These are phyloP conservation scores for Temnothorax rugatulus DNA, from an alignment of 2,888 invertebrate genomes.

Conservation along the genomic window DNA sequence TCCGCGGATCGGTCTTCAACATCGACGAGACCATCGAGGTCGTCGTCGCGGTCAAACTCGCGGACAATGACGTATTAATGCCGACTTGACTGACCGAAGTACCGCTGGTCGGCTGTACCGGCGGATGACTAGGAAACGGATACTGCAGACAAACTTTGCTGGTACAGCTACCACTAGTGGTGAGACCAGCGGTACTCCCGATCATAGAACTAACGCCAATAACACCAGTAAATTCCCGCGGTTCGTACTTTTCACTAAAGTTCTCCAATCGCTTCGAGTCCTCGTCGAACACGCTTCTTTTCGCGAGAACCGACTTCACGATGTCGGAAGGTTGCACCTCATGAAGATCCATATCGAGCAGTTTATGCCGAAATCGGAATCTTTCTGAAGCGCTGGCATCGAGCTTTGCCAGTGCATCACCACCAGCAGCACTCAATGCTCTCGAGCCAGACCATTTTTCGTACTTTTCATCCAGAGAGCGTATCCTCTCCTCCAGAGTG, in stretches of 20 bases:
- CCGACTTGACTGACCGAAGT: constrained; percentile 64
- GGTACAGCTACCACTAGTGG: constrained; percentile 81
- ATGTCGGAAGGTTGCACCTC: constrained; percentile 97
- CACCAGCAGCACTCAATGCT: constrained; percentile 88
- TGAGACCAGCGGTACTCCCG: constrained; percentile 69
- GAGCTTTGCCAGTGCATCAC: constrained; percentile 87
- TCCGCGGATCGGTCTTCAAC: constrained; percentile 79
- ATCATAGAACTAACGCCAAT: constrained; percentile 79
- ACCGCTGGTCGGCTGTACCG: constrained; percentile 84
- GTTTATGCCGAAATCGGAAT: constrained; percentile 90
- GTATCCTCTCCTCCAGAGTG: constrained; percentile 96
- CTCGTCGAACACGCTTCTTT: constrained; percentile 98
- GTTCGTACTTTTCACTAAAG: constrained; percentile 94
- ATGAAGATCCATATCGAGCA: constrained; percentile 93
- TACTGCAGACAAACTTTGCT: constrained; percentile 90
- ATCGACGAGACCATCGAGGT: constrained; percentile 68
- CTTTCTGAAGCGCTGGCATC: constrained; percentile 87
- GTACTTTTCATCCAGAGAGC: constrained; percentile 96
- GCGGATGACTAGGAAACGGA: constrained; percentile 93
- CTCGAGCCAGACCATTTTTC: constrained; percentile 94
- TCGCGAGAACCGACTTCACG: constrained; percentile 96
- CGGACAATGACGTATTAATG: constrained; percentile 64
- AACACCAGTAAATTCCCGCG: constrained; percentile 87
- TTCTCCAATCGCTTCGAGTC: constrained; percentile 97
- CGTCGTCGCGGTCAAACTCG: constrained; percentile 64